Evolutionary conservation across 2,113 vertebrate species (phyloP), one percentile per base, ranked within the genome.

Genomic region (Paralichthys olivaceus): DNA sequence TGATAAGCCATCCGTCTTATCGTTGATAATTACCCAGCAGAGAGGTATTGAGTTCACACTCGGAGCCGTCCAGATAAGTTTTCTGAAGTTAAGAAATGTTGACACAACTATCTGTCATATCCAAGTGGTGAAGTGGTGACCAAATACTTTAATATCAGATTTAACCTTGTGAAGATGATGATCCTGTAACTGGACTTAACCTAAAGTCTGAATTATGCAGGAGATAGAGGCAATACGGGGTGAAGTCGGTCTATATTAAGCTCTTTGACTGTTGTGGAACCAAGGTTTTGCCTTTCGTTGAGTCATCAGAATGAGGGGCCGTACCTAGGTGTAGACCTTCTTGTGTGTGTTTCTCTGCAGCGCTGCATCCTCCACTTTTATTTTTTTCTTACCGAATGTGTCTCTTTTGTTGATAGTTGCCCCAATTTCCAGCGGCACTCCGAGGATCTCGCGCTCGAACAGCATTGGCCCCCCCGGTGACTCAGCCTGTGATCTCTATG

Each of bases 381-480:
- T 13, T 81, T 14, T 25, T 15, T 43, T 20, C 56, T 82, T 26
- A 58, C 19, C 4, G 15, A 81, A 55, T 22, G 7, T 77, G 28
- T 59, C 9, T 79, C 3, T 67, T 63, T 49, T 68, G 2, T 76
- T 7, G 7, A 84, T 84, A 99, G 98, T 98, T 92, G 96, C 96
- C 80, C 97, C 97, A 84, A 97, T 96, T 82, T 87, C 95, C 19
- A 93, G 92, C 34, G 60, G 95, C 83, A 83, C 94, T 82, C 96
- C 97, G 0, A 96, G 96, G 93, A 98, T 99, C 92, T 97, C 96
- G 20, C 97, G 98, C 83, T 99, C 97, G 83, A 99, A 97, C 95
- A 99, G 98, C 95, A 99, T 97, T 63, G 91, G 92, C n/a, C 97
- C 97, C 60, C 95, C 97, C 71, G 95, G 95, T 56, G 98, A 99